Evolutionary conservation across 2,888 invertebrate species (phyloP).

Genomic region (Dioctria rufipes): DNA sequence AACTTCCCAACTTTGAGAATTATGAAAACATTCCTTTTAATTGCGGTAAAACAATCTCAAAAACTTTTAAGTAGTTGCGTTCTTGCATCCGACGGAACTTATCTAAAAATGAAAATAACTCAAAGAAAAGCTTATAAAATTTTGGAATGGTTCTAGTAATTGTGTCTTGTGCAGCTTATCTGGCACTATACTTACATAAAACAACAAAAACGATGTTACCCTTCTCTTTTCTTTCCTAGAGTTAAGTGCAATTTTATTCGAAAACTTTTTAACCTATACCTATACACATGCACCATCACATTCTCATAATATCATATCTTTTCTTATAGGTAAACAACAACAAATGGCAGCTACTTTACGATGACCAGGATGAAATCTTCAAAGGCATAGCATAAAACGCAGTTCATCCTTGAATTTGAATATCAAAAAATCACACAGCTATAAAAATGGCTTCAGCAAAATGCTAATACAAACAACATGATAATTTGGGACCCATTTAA

Average conservation of each 20-base stretch:
- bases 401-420: conserved; percentile 16
- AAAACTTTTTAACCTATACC: conserved; percentile 2
- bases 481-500: conserved; percentile 43
- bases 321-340: conserved; percentile 7
- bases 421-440: background rate
- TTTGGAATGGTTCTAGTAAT: background rate
- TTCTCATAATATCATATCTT: background rate
- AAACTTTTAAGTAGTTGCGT: conserved; percentile 19
- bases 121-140: background rate
- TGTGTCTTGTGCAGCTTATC: too few relatives aligned
- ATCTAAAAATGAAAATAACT: background rate
- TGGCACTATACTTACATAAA: too few relatives aligned
- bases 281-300: background rate
- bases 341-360: background rate
- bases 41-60: background rate
- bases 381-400: conserved; percentile 1
- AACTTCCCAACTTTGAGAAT: conserved; percentile 13
- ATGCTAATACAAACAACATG: conserved; percentile 53
- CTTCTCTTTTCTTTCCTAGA: too few relatives aligned
- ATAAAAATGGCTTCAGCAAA: conserved; percentile 41
- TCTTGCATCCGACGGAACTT: background rate
- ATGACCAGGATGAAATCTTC: conserved; percentile 16
- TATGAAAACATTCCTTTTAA: conserved; percentile 12
- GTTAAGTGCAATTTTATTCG: too few relatives aligned
- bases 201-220: too few relatives aligned